Base-by-base conservation (phyloP, 2,888 invertebrate genomes). In the Eucera pruinosa region DNA sequence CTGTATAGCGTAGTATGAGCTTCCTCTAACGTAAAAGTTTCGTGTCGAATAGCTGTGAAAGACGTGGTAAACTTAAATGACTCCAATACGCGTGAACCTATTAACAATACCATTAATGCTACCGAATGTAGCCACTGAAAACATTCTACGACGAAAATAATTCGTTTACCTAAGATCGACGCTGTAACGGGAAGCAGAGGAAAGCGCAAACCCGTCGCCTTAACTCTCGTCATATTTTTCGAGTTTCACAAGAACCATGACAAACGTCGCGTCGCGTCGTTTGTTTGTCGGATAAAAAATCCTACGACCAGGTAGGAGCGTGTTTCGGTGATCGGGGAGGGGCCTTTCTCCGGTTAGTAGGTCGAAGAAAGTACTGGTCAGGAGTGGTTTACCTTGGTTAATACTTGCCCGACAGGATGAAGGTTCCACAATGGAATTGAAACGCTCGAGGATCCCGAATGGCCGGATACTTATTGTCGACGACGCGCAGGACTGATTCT, bases 341-440 rank as follows among this genome's bases (percentile, higher is more conserved):
- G 79, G 81, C 90, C 90, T 91, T 91, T 91, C 90, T 90, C 90
- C 86, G 88, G 87, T 90, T 89, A 90, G 91, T 91, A 81, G 91
- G 91, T 90, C 91, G 87, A 90, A 90, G 91, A 91, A 91, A 91
- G 91, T 91, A 88, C 90, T 87, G 81, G 78, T 81, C 87, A 86
- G 83, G 82, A 91, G 91, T 90, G 87, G 91, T 91, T 91, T 85
- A 83, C 91, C 91, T 91, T 90, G 91, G 90, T 85, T 89, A 88
- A 90, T 89, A 88, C 87, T 89, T 88, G 84, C 84, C 79, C 86
- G 77, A 69, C 79, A 67, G 69, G 11, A 54, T 33, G 48, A 27
- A 41, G 52, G 20, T 61, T 52, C 61, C 45, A 50, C 52, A 52
- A 75, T 68, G 73, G 65, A 66, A 69, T 62, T 50, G 58, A 13